These are phyloP conservation scores for Nasonia oneida DNA, from an alignment of 2,888 invertebrate species.

Conservation along the genomic window DNA sequence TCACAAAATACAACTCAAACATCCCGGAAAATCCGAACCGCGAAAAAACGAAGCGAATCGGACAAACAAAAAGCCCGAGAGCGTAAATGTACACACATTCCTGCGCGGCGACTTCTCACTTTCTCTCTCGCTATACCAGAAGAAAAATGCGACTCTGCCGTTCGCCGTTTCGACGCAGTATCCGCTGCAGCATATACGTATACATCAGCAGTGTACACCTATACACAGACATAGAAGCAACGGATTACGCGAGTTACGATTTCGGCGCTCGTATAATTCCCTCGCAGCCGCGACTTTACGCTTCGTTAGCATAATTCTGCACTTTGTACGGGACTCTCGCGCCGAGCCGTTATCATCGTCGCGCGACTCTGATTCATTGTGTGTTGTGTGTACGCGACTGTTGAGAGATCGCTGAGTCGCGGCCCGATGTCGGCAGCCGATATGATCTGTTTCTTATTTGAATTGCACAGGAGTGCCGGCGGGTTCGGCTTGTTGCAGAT, in stretches of 20 bases:
- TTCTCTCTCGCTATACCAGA: slow-evolving; percentile 14
- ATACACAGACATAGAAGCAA: neutral
- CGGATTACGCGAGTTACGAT: slow-evolving; percentile 31
- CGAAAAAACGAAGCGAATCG: neutral
- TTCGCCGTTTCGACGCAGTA: neutral
- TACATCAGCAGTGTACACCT: neutral
- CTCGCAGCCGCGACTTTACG: neutral
- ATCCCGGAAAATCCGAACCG: neutral
- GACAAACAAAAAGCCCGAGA: neutral
- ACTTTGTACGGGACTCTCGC: slow-evolving; percentile 56
- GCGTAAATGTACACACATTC: neutral
- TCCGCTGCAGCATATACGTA: neutral
- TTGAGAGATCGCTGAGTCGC: neutral
- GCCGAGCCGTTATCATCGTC: slow-evolving; percentile 32
- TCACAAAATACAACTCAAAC: neutral
- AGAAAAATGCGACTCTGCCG: slow-evolving; percentile 26
- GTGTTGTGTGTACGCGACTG: neutral
- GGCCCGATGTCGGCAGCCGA: neutral
- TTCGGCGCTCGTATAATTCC: slow-evolving; percentile 7
- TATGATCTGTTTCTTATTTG: neutral
- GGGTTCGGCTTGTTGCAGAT: neutral
- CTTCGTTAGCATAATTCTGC: slow-evolving; percentile 54
- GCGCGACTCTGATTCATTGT: slow-evolving; percentile 36
- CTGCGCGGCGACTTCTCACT: slow-evolving; percentile 16
- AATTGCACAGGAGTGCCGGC: neutral